These are phyloP conservation scores for Zosterops borbonicus DNA, from an alignment of 2,113 vertebrate species.

Conservation along the genomic window DNA sequence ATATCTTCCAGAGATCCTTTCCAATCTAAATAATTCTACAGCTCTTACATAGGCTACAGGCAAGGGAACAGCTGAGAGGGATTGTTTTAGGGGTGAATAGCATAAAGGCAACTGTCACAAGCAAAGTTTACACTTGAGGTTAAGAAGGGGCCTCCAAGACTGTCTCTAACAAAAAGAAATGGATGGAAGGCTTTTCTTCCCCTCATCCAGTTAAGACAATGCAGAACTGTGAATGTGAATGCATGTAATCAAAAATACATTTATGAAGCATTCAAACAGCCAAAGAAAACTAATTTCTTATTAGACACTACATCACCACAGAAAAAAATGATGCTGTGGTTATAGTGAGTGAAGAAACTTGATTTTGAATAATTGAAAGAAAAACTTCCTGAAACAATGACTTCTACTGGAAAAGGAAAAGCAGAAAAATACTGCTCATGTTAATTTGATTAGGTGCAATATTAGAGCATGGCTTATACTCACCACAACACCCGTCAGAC, in stretches of 20 bases:
- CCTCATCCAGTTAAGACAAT: background rate
- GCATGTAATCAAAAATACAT: background rate
- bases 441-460: background rate
- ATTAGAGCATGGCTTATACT: background rate
- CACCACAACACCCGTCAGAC: background rate
- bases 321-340: background rate
- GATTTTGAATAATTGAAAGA: background rate
- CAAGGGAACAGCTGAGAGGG: background rate
- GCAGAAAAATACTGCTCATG: background rate
- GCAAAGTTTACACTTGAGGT: background rate
- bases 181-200: background rate
- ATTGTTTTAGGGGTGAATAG: background rate
- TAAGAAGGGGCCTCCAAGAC: background rate
- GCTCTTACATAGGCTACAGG: background rate
- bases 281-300: background rate
- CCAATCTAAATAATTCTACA: background rate
- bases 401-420: background rate
- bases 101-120: background rate
- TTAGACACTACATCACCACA: background rate
- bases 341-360: background rate
- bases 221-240: background rate
- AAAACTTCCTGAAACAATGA: background rate
- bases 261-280: background rate
- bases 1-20: background rate
- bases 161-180: background rate